Conservation (phyloP, 2,113 vertebrate species). For the Cebidichthys violaceus region DNA sequence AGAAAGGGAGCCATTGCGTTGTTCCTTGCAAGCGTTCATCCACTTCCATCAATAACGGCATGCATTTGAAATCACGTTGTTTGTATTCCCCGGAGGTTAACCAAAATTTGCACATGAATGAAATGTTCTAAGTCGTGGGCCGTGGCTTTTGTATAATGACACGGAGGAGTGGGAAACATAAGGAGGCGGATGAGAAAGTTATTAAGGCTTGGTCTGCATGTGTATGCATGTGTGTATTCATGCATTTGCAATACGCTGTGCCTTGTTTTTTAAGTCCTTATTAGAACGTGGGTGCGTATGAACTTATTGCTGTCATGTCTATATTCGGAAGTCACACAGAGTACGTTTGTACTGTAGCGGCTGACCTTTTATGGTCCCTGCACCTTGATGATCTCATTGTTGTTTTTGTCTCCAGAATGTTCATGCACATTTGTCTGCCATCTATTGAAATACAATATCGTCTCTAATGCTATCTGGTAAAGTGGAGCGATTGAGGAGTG, state of each 20-base stretch:
- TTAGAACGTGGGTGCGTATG: neutral
- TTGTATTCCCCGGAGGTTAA: conserved; percentile 48
- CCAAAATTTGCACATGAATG: conserved; percentile 52
- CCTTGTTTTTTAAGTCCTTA: neutral
- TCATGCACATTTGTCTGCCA: conserved; percentile 1
- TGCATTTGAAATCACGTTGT: conserved; percentile 41
- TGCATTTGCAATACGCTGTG: neutral
- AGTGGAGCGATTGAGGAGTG: conserved; percentile 21
- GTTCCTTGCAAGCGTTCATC: neutral
- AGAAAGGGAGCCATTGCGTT: neutral
- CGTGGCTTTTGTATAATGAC: conserved; percentile 12
- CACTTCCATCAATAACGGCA: conserved; percentile 2
- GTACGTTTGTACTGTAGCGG: neutral
- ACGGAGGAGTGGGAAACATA: neutral
- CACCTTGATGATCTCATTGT: neutral
- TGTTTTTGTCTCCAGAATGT: neutral
- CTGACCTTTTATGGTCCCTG: neutral
- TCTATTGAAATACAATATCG: neutral
- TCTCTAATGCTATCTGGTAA: neutral
- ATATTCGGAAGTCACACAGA: neutral
- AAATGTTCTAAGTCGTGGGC: conserved; percentile 28
- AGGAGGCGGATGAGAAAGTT: conserved; percentile 30
- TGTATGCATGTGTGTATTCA: neutral
- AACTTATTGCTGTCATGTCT: neutral
- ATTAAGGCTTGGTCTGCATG: neutral